Evolutionary conservation across 2,888 invertebrate species (phyloP).

Genomic region (Clostera curtula): DNA sequence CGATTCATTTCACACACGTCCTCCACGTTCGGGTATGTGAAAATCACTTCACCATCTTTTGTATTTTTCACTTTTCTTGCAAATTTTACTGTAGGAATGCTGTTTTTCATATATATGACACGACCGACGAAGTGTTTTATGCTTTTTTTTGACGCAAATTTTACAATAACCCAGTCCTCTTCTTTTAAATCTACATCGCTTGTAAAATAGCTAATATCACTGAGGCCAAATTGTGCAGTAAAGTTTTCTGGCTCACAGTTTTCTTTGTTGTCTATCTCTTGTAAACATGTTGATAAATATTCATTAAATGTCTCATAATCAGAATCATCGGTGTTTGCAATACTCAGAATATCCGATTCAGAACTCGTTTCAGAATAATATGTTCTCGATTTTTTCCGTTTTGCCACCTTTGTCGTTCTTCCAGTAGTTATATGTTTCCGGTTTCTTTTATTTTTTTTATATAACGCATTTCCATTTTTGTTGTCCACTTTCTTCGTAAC

Average conservation of each 20-base stretch:
- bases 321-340: constrained; percentile 5
- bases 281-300: constrained; percentile 3
- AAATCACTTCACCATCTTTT: constrained; percentile 8
- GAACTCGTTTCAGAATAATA: constrained; percentile 3
- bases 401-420: too few relatives aligned
- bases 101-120: constrained; percentile 8
- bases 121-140: constrained; percentile 10
- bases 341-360: constrained; percentile 2
- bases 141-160: constrained; percentile 11
- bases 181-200: constrained; percentile 4
- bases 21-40: constrained; percentile 12
- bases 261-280: background rate
- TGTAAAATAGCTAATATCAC: constrained; percentile 2
- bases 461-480: too few relatives aligned
- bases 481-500: too few relatives aligned
- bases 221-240: background rate
- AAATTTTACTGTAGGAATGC: constrained; percentile 14
- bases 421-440: too few relatives aligned
- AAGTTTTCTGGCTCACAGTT: too few relatives aligned
- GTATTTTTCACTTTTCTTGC: constrained; percentile 11
- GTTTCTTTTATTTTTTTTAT: too few relatives aligned
- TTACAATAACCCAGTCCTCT: constrained; percentile 12
- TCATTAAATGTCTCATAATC: constrained; percentile 6
- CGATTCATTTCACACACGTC: constrained; percentile 13
- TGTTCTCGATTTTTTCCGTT: constrained; percentile 1